A percentile compares a stretch with the other conserved stretches of the same genome.
Evolutionary conservation across 2,888 invertebrate genomes (phyloP).

Genomic region (Eilema caniola): DNA sequence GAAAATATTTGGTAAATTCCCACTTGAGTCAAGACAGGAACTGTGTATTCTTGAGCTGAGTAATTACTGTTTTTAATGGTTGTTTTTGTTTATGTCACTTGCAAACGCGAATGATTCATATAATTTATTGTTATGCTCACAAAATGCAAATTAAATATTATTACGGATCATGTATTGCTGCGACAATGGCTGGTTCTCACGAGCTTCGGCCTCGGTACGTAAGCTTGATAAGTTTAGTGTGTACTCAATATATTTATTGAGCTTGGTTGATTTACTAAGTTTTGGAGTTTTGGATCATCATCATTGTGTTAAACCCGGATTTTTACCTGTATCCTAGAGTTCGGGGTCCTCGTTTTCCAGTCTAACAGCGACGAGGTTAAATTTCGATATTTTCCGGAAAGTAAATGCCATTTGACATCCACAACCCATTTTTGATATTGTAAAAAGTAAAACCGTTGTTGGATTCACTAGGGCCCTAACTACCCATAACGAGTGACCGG

Average conservation of each 20-base stretch:
- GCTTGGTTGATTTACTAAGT: background rate
- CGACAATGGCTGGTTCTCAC: conserved; percentile 57
- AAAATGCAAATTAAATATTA: conserved; percentile 51
- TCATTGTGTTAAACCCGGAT: too few relatives aligned
- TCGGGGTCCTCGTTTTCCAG: too few relatives aligned
- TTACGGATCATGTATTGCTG: conserved; percentile 50
- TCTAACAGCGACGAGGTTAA: too few relatives aligned
- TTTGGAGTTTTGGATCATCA: too few relatives aligned
- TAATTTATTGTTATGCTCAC: conserved; percentile 45
- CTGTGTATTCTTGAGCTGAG: conserved; percentile 11
- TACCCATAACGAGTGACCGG: too few relatives aligned
- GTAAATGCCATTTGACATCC: too few relatives aligned
- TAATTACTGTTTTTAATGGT: conserved; percentile 22
- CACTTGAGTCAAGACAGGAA: conserved; percentile 15
- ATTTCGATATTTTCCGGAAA: too few relatives aligned
- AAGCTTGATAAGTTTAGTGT: conserved; percentile 41
- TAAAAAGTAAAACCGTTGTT: too few relatives aligned
- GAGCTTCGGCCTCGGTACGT: conserved; percentile 47
- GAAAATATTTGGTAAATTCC: conserved; percentile 19
- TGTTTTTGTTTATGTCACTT: conserved; percentile 42
- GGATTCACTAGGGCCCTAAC: too few relatives aligned
- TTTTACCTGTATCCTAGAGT: too few relatives aligned
- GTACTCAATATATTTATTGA: conserved; percentile 13
- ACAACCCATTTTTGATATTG: too few relatives aligned
- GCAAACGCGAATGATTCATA: conserved; percentile 42